Evolutionary conservation across 2,113 vertebrate genomes (phyloP).

Genomic region (Seriola dumerili): DNA sequence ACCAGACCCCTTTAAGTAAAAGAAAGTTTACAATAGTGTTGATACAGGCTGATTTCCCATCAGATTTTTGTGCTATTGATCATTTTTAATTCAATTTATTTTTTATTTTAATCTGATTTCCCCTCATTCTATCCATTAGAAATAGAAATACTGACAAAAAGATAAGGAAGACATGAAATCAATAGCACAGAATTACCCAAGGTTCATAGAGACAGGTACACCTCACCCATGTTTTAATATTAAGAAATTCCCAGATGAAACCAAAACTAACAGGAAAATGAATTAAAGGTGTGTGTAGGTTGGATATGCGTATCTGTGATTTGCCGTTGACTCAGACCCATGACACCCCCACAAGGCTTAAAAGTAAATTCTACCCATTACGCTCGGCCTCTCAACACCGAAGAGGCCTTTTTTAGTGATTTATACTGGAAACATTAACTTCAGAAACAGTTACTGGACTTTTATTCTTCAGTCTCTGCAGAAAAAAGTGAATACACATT

Average conservation of each 20-base stretch:
- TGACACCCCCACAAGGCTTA: slow-evolving; percentile 20
- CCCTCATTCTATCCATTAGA: too few relatives aligned
- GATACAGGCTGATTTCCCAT: not conserved
- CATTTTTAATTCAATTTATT: too few relatives aligned
- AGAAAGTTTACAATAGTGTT: too few relatives aligned
- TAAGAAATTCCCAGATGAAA: not conserved
- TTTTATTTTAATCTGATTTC: too few relatives aligned
- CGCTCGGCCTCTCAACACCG: slow-evolving; percentile 17
- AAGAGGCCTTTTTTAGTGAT: slow-evolving; percentile 42
- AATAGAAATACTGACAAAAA: too few relatives aligned
- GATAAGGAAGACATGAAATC: too few relatives aligned
- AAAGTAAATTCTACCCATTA: slow-evolving; percentile 28
- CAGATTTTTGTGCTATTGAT: not conserved
- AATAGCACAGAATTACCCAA: too few relatives aligned
- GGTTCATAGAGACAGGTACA: too few relatives aligned
- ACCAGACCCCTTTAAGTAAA: too few relatives aligned
- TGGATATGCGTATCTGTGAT: slow-evolving; percentile 25
- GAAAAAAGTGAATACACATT: slow-evolving; percentile 39
- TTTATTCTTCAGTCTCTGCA: slow-evolving; percentile 25
- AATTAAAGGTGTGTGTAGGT: not conserved
- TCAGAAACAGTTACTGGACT: slow-evolving; percentile 25
- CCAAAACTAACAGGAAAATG: not conserved
- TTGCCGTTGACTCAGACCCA: slow-evolving; percentile 22
- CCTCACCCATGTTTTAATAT: not conserved
- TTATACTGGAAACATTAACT: slow-evolving; percentile 49